phyloP scores from a whole-genome alignment of 2,113 vertebrate genomes.

The Chloebia gouldiae region DNA sequence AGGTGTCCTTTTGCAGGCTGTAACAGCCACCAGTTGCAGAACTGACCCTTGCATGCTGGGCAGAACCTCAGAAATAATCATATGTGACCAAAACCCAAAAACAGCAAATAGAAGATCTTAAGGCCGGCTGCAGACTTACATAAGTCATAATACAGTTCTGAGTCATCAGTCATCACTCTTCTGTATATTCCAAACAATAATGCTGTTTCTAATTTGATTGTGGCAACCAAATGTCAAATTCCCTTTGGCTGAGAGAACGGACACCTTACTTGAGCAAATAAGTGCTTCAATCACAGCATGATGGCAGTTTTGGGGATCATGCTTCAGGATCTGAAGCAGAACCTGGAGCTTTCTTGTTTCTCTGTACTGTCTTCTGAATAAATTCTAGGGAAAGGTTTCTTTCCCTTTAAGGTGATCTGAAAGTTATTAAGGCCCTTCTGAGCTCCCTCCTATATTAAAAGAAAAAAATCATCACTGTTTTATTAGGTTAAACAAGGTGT shows the following conservation, averaged over 20 bases:
- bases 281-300: not conserved
- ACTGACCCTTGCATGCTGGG: not conserved
- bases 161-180: not conserved
- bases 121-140: not conserved
- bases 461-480: not conserved
- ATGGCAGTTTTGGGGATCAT: not conserved
- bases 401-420: not conserved
- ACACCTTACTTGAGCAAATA: not conserved
- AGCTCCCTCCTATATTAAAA: not conserved
- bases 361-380: not conserved
- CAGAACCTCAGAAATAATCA: not conserved
- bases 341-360: not conserved
- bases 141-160: not conserved
- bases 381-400: not conserved
- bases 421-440: not conserved
- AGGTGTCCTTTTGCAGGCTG: not conserved
- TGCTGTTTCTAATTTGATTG: not conserved
- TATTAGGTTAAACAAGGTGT: slow-evolving; percentile 6
- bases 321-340: not conserved
- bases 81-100: not conserved
- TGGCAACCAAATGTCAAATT: not conserved
- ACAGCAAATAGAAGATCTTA: not conserved
- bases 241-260: not conserved
- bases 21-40: not conserved
- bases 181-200: not conserved